These are phyloP conservation scores for Drymodes brunneopygia DNA, from an alignment of 2,113 vertebrate species.

Conservation along the genomic window DNA sequence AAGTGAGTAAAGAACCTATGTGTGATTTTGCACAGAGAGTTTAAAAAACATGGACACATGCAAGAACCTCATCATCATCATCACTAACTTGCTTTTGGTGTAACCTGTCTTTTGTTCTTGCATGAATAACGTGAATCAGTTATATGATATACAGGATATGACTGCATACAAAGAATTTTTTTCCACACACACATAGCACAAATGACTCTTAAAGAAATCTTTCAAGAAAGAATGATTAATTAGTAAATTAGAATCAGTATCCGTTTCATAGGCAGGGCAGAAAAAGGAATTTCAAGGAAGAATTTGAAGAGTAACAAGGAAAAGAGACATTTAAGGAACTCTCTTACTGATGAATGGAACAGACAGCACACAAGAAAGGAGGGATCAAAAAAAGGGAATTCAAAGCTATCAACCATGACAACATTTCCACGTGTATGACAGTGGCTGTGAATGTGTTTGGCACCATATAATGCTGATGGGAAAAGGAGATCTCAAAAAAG, in stretches of 20 bases:
- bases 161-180: background rate
- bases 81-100: background rate
- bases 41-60: fast-evolving
- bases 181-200: background rate
- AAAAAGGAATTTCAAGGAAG: background rate
- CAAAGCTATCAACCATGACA: background rate
- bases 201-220: background rate
- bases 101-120: background rate
- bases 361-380: background rate
- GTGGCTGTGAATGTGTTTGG: background rate
- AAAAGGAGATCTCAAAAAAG: background rate
- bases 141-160: background rate
- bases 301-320: background rate
- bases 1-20: background rate
- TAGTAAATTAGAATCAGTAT: background rate
- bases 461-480: background rate
- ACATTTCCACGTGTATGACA: background rate
- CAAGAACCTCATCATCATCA: background rate
- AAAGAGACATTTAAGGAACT: background rate
- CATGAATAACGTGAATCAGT: background rate
- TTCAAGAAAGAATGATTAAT: background rate
- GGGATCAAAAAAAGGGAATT: background rate
- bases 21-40: background rate
- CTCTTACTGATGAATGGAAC: background rate
- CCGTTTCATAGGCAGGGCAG: background rate